Conservation (phyloP, 2,797 vertebrate species). For the Alosa sapidissima region DNA sequence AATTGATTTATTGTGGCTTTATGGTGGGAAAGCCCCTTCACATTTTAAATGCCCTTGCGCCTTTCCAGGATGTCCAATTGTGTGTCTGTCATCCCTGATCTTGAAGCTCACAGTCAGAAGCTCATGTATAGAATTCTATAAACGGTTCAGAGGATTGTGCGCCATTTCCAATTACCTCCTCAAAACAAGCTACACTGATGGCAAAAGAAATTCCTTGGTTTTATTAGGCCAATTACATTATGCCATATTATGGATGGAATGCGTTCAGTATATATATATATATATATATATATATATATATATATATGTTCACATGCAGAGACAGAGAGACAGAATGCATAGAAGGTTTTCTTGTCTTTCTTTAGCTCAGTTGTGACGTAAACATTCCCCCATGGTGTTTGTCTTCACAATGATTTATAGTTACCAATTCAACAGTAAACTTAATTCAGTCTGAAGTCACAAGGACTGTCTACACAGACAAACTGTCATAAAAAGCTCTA, state of each 20-base stretch:
- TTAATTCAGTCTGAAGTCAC: conserved; percentile 14
- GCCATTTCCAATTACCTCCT: background rate
- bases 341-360: background rate
- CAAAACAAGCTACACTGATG: background rate
- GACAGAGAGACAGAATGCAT: background rate
- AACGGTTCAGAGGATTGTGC: background rate
- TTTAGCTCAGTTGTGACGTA: background rate
- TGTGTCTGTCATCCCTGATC: background rate
- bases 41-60: background rate
- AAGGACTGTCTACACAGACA: background rate
- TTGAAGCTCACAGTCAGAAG: background rate
- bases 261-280: background rate
- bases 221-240: conserved; percentile 29
- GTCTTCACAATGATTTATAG: conserved; percentile 23
- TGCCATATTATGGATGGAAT: conserved; percentile 27
- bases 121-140: background rate
- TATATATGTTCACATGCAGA: background rate
- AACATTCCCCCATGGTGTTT: conserved; percentile 14
- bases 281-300: background rate
- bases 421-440: background rate
- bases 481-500: background rate
- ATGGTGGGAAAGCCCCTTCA: background rate
- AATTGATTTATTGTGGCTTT: background rate
- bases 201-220: conserved; percentile 20
- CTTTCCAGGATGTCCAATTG: background rate